phyloP scores from a whole-genome alignment of 2,113 vertebrate species.

The Girardinichthys multiradiatus region DNA sequence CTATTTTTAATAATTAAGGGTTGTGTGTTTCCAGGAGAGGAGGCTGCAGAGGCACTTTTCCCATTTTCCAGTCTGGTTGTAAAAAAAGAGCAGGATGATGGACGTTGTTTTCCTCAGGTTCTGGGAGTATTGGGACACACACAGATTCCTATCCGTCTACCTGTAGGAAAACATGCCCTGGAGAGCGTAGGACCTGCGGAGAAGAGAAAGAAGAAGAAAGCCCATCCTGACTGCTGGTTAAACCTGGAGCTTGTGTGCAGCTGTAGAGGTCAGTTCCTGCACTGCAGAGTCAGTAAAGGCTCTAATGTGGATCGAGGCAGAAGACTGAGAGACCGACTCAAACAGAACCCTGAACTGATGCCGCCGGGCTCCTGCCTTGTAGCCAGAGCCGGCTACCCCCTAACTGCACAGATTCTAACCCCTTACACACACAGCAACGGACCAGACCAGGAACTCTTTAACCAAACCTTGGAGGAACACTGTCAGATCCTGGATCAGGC shows the following conservation, averaged over 20 bases:
- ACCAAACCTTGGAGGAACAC: conserved; percentile 64
- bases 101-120: conserved; percentile 55
- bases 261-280: conserved; percentile 63
- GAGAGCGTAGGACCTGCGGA: conserved; percentile 54
- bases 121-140: conserved; percentile 77
- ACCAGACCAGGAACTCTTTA: conserved; percentile 71
- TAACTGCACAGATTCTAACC: conserved; percentile 71
- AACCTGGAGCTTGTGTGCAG: conserved; percentile 77
- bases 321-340: conserved; percentile 59
- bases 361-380: conserved; percentile 72
- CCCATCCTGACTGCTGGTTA: conserved; percentile 73
- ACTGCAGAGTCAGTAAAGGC: conserved; percentile 71
- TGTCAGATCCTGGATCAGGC: conserved; percentile 64
- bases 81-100: conserved; percentile 20
- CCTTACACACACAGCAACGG: conserved; percentile 43
- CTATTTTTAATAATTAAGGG: neutral
- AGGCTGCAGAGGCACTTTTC: conserved; percentile 49
- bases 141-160: conserved; percentile 73
- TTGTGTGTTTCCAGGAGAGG: conserved; percentile 46
- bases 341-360: conserved; percentile 57
- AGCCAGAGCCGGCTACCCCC: conserved; percentile 69
- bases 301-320: conserved; percentile 62
- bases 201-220: conserved; percentile 67
- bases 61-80: conserved; percentile 49
- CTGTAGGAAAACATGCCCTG: conserved; percentile 56